phyloP scores from a whole-genome alignment of 2,797 vertebrate species.

The Epinephelus malabaricus region DNA sequence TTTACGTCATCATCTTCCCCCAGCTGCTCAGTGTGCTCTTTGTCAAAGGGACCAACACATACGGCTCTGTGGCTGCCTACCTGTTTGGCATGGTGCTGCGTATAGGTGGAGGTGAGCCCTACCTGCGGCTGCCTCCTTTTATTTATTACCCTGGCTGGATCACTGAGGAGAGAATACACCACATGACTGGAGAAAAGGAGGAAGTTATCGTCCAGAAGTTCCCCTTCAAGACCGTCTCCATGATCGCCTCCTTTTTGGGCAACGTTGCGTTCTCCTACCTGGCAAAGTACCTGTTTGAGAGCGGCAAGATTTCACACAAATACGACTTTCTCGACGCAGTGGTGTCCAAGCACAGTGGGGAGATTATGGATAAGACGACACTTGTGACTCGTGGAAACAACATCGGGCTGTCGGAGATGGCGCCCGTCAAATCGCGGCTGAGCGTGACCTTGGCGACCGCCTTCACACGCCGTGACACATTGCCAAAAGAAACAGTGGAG shows the following conservation, averaged over 20 bases:
- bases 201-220: constrained; percentile 91
- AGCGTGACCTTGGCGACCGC: constrained; percentile 92
- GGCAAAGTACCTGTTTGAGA: constrained; percentile 97
- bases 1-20: constrained; percentile 98
- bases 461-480: constrained; percentile 94
- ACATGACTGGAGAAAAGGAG: constrained; percentile 75
- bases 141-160: constrained; percentile 96
- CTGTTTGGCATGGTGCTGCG: constrained; percentile 93
- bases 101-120: constrained; percentile 95
- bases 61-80: constrained; percentile 94
- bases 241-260: constrained; percentile 93
- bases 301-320: constrained; percentile 93
- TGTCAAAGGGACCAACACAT: constrained; percentile 96
- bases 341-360: constrained; percentile 93
- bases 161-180: constrained; percentile 80
- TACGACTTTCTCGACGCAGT: constrained; percentile 96
- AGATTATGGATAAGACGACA: constrained; percentile 98
- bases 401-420: constrained; percentile 93
- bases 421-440: constrained; percentile 92
- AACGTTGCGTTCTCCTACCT: constrained; percentile 93
- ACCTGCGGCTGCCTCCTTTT: constrained; percentile 93
- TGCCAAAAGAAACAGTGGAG: constrained; percentile 82
- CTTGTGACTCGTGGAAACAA: constrained; percentile 95
- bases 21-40: constrained; percentile 97
- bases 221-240: constrained; percentile 95